Conservation (phyloP, 2,113 vertebrate genomes). For the Ptilonorhynchus violaceus region DNA sequence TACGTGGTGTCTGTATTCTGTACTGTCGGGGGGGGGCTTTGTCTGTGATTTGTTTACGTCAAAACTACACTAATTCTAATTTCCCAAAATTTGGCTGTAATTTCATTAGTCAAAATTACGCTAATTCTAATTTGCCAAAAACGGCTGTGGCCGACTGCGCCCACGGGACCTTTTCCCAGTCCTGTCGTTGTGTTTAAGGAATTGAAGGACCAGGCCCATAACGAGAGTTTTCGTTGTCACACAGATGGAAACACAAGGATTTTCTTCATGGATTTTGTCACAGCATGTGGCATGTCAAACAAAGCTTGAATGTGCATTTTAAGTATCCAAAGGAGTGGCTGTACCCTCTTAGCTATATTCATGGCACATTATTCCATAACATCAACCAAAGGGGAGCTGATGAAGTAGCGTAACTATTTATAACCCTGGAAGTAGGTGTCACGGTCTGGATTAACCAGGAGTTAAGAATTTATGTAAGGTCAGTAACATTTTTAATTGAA, state of each 20-base stretch:
- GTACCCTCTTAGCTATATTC: neutral
- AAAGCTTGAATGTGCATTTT: neutral
- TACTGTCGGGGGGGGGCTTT: neutral
- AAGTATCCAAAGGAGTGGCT: neutral
- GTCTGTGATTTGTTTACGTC: neutral
- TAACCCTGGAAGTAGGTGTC: neutral
- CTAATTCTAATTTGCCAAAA: neutral
- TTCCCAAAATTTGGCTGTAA: neutral
- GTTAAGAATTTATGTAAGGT: constrained; percentile 14
- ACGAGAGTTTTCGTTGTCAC: neutral
- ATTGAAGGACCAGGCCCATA: neutral
- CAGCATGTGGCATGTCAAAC: neutral
- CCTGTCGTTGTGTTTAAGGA: neutral
- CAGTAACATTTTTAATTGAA: neutral
- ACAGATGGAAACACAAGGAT: neutral
- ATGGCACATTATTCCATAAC: neutral
- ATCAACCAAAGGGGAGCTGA: constrained; percentile 1
- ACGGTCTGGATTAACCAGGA: constrained; percentile 2
- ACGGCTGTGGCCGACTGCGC: neutral
- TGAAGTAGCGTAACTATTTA: constrained; percentile 19
- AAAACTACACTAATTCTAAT: neutral
- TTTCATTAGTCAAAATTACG: neutral
- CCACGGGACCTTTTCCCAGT: neutral
- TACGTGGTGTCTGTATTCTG: accelerated
- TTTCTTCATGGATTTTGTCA: constrained; percentile 20